phyloP scores from a whole-genome alignment of 2,113 vertebrate genomes.

The Lampris incognitus region DNA sequence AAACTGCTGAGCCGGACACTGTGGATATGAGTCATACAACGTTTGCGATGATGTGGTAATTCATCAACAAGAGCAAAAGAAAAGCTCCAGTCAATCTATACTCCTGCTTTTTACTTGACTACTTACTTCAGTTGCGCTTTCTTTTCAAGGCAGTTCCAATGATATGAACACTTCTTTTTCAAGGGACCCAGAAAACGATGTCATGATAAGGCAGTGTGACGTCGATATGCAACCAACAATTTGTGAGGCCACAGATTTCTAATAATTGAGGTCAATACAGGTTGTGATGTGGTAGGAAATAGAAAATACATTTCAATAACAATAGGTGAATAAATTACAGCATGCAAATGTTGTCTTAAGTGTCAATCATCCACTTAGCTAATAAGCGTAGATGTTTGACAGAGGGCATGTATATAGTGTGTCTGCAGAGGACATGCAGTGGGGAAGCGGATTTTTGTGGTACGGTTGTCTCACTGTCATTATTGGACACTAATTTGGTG shows the following conservation, averaged over 20 bases:
- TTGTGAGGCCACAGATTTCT: no score
- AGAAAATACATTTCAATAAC: background rate
- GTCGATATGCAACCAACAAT: no score
- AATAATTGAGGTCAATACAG: background rate
- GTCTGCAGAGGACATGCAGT: background rate
- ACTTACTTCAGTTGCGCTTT: no score
- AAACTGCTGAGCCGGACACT: background rate
- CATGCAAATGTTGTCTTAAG: background rate
- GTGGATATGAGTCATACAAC: no score
- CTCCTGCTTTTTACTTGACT: no score
- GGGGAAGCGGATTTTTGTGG: background rate
- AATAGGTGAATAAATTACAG: background rate
- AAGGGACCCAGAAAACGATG: no score
- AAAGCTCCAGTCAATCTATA: no score
- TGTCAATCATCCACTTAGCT: background rate
- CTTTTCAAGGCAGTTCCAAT: no score
- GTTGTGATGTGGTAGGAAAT: background rate
- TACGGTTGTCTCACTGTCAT: background rate
- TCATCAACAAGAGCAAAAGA: no score
- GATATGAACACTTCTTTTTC: no score
- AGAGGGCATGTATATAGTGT: background rate
- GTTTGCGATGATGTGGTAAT: no score
- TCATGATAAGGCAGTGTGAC: no score
- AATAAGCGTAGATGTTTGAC: background rate
- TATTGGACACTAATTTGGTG: slow-evolving; percentile 3